Base-by-base conservation (phyloP, 2,797 vertebrate species). In the Merluccius polli region DNA sequence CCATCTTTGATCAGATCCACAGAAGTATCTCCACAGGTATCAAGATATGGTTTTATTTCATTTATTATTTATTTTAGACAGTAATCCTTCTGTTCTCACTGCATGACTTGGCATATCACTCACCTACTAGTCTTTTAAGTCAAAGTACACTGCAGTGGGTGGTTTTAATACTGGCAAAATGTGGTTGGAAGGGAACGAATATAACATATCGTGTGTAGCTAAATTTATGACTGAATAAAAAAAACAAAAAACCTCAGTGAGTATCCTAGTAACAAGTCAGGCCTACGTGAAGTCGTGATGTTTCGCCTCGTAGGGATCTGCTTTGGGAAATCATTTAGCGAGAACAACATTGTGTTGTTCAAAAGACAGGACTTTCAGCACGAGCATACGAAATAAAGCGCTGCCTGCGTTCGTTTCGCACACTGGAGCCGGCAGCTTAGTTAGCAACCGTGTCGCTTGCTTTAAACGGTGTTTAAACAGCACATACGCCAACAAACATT, bases 181-280 rank as follows among this genome's bases (percentile, higher is more conserved):
- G 21, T 75, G 70, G 35, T 65, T 16, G 30, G 59, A 12, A 9
- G 44, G 44, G 31, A 67, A 67, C 27, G 9, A 1, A 24, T 65
- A 67, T 11, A 13, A 4, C 24, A 27, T 30, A 13, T 30, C 24
- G 15, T 10, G 29, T 68, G 65, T 5, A 31, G 29, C 67, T 31
- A 68, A 69, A 69, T 63, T 10, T 63, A 4, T 32, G 67, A 9
- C 13, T 18, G 67, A 32, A 13, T 68, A 68, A 68, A 30, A 68
- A 15, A 31, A 68, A 18, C 16, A 48, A 18, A 48, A 16, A 63
- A 0, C 12, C 59, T 65, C n/a, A 12, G 59, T 13, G n/a, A 65
- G 67, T 69, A 69, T 69, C 67, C 67, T 69, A 69, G 67, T 69
- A 69, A 69, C 67, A 69, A 69, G 67, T 69, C 13, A 30, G 30